Base-by-base conservation (phyloP, 2,888 invertebrate species). In the Tenthredo livida region DNA sequence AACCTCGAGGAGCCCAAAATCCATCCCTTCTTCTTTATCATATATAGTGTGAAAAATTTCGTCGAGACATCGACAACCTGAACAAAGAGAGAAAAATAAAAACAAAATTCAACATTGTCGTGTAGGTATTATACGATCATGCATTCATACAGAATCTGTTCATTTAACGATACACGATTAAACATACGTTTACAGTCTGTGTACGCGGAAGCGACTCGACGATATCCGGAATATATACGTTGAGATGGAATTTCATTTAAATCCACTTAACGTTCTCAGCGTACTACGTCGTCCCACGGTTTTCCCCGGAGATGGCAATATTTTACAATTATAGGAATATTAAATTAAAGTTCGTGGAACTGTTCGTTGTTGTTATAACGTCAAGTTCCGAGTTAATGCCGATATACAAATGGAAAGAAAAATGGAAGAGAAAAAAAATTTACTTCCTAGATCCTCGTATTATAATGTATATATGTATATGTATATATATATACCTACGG, bases 161-260 rank as follows among this genome's bases (percentile, higher is more conserved):
- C 61, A 61, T 61, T 61, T 12, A 61, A 12, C 25, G 61, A 61
- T 25, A 61, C 61, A 25, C 9, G 61, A 61, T 61, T 61, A 10
- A 61, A 25, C 61, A 25, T 5, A 54, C n/a, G 54, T 61, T 61
- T 21, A 61, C 12, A 25, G 25, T 25, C 12, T 61, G 61, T 33
- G 33, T 67, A 15, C 33, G 33, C 67, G 17, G 17, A 67, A 33
- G 67, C 33, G 33, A 43, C 40, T 43, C 43, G 25, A n/a, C 72
- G 72, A 67, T 67, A 17, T 54, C 25, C 75, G 50, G 25, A 25
- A 77, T 77, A 50, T 77, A 50, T 50, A 33, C 33, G 10, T 58
- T 9, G 80, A 40, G 37, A 61, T 58, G 40, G 80, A 80, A 80
- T 80, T 80, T 80, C 80, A 80, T 80, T 80, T 80, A 61, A 80